Evolutionary conservation across 1,140 invertebrate species (phyloP).

Genomic region (Polyergus mexicanus): DNA sequence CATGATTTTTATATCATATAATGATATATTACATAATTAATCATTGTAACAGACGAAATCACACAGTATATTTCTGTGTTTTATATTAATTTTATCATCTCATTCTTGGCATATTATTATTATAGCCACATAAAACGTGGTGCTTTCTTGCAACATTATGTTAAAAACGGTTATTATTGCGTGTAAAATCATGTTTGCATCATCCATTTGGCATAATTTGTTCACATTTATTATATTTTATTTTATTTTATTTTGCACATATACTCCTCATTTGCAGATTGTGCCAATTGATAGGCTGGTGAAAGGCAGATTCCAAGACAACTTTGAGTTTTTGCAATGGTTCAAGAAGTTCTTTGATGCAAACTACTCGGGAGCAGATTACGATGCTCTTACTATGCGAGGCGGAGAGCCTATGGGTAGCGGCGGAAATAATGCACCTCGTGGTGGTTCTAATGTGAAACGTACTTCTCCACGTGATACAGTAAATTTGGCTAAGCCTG

Average conservation of each 20-base stretch:
- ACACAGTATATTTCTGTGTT: too few species aligned
- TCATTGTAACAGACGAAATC: too few species aligned
- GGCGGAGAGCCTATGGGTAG: constrained; percentile 93
- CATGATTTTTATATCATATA: too few species aligned
- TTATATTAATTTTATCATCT: too few species aligned
- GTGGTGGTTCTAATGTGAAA: constrained; percentile 86
- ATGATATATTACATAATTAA: too few species aligned
- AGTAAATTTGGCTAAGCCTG: constrained; percentile 78
- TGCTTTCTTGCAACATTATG: not conserved
- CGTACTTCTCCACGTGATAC: constrained; percentile 80
- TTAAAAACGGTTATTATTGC: constrained; percentile 28
- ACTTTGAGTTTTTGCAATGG: constrained; percentile 99
- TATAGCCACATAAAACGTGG: not conserved
- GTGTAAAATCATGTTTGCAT: not conserved
- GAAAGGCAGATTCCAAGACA: constrained; percentile 98
- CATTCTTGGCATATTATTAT: too few species aligned
- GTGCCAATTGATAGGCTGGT: constrained; percentile 96
- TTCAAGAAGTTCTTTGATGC: constrained; percentile 99
- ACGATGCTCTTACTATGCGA: constrained; percentile 95
- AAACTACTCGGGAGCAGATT: constrained; percentile 97
- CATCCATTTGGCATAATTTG: constrained; percentile 1
- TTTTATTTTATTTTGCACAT: constrained; percentile 82
- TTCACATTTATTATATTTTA: constrained; percentile 78
- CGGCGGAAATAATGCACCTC: constrained; percentile 88
- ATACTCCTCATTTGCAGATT: constrained; percentile 90